Conservation (phyloP, 2,113 vertebrate genomes). For the Brachyhypopomus gauderio region DNA sequence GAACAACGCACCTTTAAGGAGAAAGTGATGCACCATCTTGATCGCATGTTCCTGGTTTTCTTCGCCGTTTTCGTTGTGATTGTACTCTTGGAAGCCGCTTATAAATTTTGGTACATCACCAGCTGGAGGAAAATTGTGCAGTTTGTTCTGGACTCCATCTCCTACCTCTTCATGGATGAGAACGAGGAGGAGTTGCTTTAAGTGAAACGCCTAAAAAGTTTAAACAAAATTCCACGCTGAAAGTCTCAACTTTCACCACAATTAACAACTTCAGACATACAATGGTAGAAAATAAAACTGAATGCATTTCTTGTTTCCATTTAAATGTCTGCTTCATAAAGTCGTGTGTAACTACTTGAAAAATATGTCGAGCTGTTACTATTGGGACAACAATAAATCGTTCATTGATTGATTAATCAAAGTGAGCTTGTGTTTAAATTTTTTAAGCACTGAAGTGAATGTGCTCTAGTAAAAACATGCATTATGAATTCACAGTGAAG, state of each 20-base stretch:
- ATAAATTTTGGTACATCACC: slow-evolving; percentile 72
- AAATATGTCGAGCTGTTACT: not conserved
- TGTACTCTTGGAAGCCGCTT: slow-evolving; percentile 58
- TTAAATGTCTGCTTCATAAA: not conserved
- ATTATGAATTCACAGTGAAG: not conserved
- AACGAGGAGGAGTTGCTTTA: slow-evolving; percentile 66
- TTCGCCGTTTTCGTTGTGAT: slow-evolving; percentile 59
- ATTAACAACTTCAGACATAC: not conserved
- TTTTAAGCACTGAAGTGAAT: too few relatives aligned
- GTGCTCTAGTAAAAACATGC: too few relatives aligned
- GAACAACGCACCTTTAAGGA: slow-evolving; percentile 71
- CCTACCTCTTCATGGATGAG: slow-evolving; percentile 63
- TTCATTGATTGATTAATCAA: not conserved
- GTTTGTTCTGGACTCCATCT: slow-evolving; percentile 54
- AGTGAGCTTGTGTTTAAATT: too few relatives aligned
- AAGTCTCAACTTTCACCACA: too few relatives aligned
- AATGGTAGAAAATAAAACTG: not conserved
- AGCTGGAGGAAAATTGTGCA: slow-evolving; percentile 56
- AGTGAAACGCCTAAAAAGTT: slow-evolving; percentile 52
- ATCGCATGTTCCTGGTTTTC: slow-evolving; percentile 69
- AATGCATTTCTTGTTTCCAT: too few relatives aligned
- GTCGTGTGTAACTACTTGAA: too few relatives aligned
- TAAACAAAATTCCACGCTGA: too few relatives aligned
- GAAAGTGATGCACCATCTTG: slow-evolving; percentile 65
- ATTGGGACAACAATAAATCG: slow-evolving; percentile 6